phyloP scores from a whole-genome alignment of 2,797 vertebrate genomes.

The Pipistrellus kuhlii region DNA sequence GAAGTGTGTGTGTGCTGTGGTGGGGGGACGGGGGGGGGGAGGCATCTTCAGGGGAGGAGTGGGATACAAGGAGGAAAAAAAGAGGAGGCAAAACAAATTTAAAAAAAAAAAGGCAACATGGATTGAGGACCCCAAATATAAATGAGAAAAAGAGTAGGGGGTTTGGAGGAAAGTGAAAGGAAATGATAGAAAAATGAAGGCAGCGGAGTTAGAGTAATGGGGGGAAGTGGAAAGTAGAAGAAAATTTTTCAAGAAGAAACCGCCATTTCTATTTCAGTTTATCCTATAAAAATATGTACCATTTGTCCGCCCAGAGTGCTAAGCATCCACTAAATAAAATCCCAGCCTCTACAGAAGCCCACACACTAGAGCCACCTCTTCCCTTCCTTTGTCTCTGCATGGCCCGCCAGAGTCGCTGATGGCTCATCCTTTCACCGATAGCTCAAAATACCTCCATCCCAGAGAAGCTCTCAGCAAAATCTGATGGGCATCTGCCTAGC shows the following conservation, averaged over 20 bases:
- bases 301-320: not conserved
- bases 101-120: not conserved
- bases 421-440: not conserved
- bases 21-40: not conserved
- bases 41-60: not conserved
- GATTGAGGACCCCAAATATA: not conserved
- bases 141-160: not conserved
- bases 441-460: not conserved
- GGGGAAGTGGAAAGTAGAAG: not conserved
- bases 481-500: not conserved
- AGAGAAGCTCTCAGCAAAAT: not conserved
- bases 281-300: not conserved
- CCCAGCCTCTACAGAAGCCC: not conserved
- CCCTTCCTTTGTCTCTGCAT: not conserved
- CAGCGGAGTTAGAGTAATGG: not conserved
- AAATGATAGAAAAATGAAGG: not conserved
- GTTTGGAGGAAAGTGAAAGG: not conserved
- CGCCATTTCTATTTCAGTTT: not conserved
- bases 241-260: not conserved
- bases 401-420: not conserved
- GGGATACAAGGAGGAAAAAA: not conserved
- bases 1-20: not conserved
- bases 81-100: not conserved
- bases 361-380: rapidly evolving
- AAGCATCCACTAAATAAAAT: not conserved